Conservation (phyloP, 92 coral and sea anemone genomes). For the Heliopora coerulea region DNA sequence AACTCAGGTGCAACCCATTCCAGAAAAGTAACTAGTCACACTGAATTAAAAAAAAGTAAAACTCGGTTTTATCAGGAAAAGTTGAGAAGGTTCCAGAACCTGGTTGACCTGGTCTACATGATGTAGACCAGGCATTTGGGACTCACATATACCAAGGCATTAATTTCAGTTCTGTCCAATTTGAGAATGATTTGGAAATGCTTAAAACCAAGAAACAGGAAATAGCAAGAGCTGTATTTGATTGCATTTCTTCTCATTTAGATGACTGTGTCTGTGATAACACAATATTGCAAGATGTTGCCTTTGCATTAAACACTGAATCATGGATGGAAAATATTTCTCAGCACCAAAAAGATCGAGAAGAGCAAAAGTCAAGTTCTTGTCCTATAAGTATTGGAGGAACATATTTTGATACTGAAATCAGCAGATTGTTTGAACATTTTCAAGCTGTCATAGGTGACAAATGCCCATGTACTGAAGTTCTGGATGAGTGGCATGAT, state of each 20-base stretch:
- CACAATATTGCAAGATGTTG: conserved; percentile 3
- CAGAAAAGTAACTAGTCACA: too few relatives aligned
- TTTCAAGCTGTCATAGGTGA: conserved; percentile 46
- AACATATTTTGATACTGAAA: too few relatives aligned
- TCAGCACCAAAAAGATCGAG: conserved; percentile 42
- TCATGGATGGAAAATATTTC: conserved; percentile 52
- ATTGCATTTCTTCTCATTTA: background rate
- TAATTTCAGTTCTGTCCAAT: background rate
- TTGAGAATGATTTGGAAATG: conserved; percentile 2
- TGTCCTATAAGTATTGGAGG: too few relatives aligned
- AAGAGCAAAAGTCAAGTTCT: too few relatives aligned
- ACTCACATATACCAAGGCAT: conserved; percentile 31
- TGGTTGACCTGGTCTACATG: too few relatives aligned
- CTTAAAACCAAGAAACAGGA: conserved; percentile 21
- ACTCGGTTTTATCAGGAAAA: too few relatives aligned
- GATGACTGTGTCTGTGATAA: conserved; percentile 21
- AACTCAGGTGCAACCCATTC: too few relatives aligned
- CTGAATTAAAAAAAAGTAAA: too few relatives aligned
- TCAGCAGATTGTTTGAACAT: background rate
- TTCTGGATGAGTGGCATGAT: conserved; percentile 64
- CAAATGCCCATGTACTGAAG: conserved; percentile 17
- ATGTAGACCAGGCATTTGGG: too few relatives aligned
- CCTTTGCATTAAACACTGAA: conserved; percentile 53
- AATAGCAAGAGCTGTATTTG: conserved; percentile 1
- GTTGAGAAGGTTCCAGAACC: too few relatives aligned